Conservation (phyloP, 2,888 invertebrate species). For the Caenorhabditis wallacei region DNA sequence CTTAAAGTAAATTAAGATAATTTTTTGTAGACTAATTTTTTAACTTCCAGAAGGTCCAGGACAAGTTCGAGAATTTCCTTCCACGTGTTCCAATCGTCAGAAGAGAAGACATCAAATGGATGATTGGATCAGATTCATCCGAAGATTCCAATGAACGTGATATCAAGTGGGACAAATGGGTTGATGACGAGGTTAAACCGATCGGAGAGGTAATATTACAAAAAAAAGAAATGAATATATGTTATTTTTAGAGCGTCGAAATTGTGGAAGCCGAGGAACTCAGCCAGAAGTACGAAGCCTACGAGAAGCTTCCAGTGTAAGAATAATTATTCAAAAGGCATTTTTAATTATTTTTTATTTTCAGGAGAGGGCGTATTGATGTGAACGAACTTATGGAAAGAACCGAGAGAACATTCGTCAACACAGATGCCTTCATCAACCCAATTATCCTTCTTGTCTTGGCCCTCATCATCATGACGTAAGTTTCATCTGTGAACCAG, state of each 20-base stretch:
- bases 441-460: background rate
- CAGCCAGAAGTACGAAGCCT: background rate
- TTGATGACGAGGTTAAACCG: conserved; percentile 54
- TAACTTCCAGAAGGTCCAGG: conserved; percentile 24
- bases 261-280: conserved; percentile 37
- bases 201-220: background rate
- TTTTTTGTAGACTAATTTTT: background rate
- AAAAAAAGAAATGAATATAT: no score
- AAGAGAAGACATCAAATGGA: background rate
- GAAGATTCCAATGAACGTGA: conserved; percentile 19
- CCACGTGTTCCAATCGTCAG: background rate
- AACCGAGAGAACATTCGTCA: no score
- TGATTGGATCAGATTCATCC: background rate
- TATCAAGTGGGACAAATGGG: conserved; percentile 57
- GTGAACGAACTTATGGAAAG: no score
- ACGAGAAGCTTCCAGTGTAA: background rate
- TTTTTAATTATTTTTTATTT: no score
- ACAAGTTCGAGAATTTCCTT: background rate
- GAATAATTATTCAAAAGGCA: no score
- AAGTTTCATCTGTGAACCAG: background rate
- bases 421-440: background rate
- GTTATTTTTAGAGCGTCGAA: conserved; percentile 10
- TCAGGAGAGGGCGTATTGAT: no score
- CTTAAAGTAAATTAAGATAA: background rate
- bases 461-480: conserved; percentile 5